Percentiles rank a stretch among this genome's conserved stretches.
Evolutionary conservation across 2,888 invertebrate genomes (phyloP).

Genomic region (Nipponacmea schrenckii): DNA sequence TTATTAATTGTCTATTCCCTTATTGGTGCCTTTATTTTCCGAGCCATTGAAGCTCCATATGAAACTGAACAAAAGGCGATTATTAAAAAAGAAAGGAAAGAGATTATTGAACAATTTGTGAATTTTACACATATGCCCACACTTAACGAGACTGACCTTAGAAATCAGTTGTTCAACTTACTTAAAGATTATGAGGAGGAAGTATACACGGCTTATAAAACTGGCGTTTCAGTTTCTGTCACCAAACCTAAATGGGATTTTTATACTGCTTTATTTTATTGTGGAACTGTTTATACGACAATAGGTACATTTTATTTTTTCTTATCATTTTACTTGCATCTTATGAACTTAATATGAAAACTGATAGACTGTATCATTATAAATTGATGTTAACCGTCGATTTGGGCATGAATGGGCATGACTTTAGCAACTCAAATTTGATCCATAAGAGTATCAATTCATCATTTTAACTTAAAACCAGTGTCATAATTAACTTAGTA

Average conservation of each 20-base stretch:
- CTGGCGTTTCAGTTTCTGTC: slow-evolving; percentile 84
- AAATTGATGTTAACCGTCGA: too few relatives aligned
- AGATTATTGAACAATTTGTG: slow-evolving; percentile 87
- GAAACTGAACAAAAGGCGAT: slow-evolving; percentile 89
- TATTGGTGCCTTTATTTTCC: slow-evolving; percentile 84
- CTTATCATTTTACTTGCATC: too few relatives aligned
- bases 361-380: too few relatives aligned
- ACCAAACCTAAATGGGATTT: slow-evolving; percentile 72
- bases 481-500: too few relatives aligned
- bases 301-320: slow-evolving; percentile 70
- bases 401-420: too few relatives aligned
- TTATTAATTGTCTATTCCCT: slow-evolving; percentile 83
- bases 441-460: too few relatives aligned
- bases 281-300: slow-evolving; percentile 69
- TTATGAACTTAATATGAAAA: too few relatives aligned
- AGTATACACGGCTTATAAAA: slow-evolving; percentile 83
- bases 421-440: too few relatives aligned
- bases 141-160: slow-evolving; percentile 32
- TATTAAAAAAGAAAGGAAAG: slow-evolving; percentile 80
- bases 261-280: slow-evolving; percentile 68
- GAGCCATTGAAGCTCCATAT: slow-evolving; percentile 83
- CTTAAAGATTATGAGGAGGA: slow-evolving; percentile 87
- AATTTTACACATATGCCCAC: slow-evolving; percentile 54
- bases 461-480: too few relatives aligned
- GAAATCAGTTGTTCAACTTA: slow-evolving; percentile 71